These are phyloP conservation scores for Ciconia maguari DNA, from an alignment of 2,113 vertebrate genomes.

Conservation along the genomic window DNA sequence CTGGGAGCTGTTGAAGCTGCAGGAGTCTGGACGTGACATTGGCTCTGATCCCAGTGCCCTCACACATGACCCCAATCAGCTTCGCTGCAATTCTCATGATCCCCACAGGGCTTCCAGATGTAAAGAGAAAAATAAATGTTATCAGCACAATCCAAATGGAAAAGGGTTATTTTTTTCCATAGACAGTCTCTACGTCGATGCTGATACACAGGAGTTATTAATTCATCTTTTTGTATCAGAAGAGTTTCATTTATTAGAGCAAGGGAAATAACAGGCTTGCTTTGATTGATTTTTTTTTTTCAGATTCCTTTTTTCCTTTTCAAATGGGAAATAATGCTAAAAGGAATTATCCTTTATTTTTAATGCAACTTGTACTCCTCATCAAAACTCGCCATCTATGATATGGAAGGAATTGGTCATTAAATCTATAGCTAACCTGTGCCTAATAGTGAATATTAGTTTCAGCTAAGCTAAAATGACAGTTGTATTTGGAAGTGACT, in stretches of 20 bases:
- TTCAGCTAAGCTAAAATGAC: neutral
- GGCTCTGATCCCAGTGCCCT: slow-evolving; percentile 71
- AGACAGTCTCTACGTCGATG: neutral
- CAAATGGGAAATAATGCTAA: neutral
- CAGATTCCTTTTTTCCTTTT: neutral
- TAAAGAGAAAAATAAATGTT: slow-evolving; percentile 55
- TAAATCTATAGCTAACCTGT: neutral
- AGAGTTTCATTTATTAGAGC: neutral
- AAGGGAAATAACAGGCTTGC: neutral
- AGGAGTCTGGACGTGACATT: slow-evolving; percentile 63
- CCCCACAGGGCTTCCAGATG: slow-evolving; percentile 64
- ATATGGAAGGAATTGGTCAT: neutral
- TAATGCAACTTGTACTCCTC: neutral
- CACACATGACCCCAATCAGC: slow-evolving; percentile 69
- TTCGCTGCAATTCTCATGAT: slow-evolving; percentile 63
- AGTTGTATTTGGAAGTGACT: neutral
- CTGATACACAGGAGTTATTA: neutral
- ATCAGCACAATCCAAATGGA: slow-evolving; percentile 49
- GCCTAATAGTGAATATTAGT: neutral
- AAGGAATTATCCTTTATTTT: neutral
- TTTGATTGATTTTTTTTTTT: neutral
- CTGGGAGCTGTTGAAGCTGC: slow-evolving; percentile 54
- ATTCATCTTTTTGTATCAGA: neutral
- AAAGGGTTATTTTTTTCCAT: neutral
- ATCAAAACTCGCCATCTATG: neutral